phyloP scores from a whole-genome alignment of 2,113 vertebrate genomes.

The Polypterus bichir region DNA sequence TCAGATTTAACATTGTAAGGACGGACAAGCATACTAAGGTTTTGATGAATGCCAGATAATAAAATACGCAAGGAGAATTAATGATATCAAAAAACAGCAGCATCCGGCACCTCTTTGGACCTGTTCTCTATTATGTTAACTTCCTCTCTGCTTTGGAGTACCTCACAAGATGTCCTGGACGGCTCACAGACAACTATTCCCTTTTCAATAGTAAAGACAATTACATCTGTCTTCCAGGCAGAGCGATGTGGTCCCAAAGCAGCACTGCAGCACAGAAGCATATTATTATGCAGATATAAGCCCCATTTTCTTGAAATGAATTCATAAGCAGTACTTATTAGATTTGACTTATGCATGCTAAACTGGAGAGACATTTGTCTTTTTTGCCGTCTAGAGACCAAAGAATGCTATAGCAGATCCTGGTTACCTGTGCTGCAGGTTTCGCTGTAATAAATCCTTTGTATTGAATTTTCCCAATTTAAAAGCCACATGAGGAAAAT shows the following conservation, averaged over 20 bases:
- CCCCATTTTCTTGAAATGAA: neutral
- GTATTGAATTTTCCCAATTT: neutral
- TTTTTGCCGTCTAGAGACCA: neutral
- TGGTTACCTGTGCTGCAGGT: neutral
- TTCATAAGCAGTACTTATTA: neutral
- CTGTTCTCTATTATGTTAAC: no score
- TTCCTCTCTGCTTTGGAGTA: neutral
- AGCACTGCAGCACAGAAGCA: neutral
- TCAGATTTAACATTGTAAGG: no score
- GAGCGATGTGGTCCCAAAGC: neutral
- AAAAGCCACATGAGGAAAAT: neutral
- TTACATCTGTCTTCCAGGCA: neutral
- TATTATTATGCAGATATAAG: constrained; percentile 4
- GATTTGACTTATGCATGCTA: constrained; percentile 2
- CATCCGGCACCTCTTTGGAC: no score
- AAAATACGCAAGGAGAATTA: no score
- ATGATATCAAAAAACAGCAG: no score
- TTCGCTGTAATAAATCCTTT: neutral
- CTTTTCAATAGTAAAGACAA: neutral
- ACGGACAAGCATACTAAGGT: no score
- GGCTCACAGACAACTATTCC: neutral
- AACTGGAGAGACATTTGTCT: neutral
- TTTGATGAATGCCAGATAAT: no score
- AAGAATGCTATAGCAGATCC: neutral
- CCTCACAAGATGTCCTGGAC: neutral